Evolutionary conservation across 2,113 vertebrate species (phyloP).

Genomic region (Prunella himalayana): DNA sequence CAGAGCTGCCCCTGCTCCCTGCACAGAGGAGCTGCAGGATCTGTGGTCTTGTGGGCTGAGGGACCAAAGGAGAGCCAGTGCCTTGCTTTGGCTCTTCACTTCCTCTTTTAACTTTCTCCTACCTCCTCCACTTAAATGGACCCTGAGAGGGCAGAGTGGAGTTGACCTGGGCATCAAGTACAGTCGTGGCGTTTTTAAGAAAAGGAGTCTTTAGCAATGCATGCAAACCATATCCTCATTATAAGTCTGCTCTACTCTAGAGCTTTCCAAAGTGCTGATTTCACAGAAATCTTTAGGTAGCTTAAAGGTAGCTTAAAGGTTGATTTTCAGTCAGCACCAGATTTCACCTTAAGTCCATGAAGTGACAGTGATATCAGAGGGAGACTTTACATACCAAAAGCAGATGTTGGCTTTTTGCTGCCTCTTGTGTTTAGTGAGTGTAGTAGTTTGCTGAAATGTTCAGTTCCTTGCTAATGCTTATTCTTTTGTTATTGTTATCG

Average conservation of each 20-base stretch:
- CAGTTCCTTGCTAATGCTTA: neutral
- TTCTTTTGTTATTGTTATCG: neutral
- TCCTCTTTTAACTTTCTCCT: neutral
- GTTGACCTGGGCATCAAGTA: neutral
- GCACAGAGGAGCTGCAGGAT: neutral
- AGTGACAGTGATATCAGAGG: neutral
- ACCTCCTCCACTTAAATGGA: neutral
- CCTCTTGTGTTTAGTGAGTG: neutral
- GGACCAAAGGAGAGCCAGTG: accelerated
- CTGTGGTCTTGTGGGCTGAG: accelerated
- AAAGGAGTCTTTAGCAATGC: neutral
- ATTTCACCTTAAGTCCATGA: neutral
- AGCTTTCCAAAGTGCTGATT: neutral
- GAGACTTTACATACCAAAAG: neutral
- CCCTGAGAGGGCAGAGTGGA: neutral
- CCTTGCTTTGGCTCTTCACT: neutral
- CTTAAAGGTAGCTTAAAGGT: neutral
- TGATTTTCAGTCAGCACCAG: neutral
- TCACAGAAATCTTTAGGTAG: neutral
- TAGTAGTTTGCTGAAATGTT: neutral
- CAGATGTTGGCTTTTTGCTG: neutral
- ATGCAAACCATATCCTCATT: neutral
- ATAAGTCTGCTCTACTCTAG: neutral
- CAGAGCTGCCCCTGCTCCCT: accelerated
- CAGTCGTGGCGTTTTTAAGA: accelerated